phyloP scores from a whole-genome alignment of 1,140 invertebrate species.

The Drosophila cardini region DNA sequence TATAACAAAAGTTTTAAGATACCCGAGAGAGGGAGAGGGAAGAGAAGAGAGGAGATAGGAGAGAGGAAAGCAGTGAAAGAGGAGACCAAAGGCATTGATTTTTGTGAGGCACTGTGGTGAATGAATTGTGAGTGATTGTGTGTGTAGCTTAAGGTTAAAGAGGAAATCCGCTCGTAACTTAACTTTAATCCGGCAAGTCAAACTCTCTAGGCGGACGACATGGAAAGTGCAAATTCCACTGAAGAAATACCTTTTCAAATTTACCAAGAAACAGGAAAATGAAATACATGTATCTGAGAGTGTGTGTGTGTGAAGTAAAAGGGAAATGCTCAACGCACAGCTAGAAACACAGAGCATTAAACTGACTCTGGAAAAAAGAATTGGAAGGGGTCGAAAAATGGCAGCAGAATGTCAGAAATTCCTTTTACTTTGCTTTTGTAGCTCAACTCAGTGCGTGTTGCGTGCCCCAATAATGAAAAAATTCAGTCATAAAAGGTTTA shows the following conservation, averaged over 20 bases:
- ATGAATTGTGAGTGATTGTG: background rate
- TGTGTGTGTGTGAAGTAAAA: constrained; percentile 4
- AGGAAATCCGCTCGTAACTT: constrained; percentile 36
- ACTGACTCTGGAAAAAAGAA: background rate
- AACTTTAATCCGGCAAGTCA: constrained; percentile 49
- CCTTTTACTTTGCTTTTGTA: constrained; percentile 30
- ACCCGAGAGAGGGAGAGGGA: no score
- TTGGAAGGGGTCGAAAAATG: constrained; percentile 1
- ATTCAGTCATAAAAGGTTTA: no score
- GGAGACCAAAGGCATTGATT: constrained; percentile 41
- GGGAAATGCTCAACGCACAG: constrained; percentile 29
- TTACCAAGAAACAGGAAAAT: background rate
- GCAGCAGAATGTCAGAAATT: constrained; percentile 12
- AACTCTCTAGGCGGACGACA: constrained; percentile 14
- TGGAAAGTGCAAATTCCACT: constrained; percentile 21
- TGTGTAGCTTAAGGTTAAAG: constrained; percentile 21
- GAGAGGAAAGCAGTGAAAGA: background rate
- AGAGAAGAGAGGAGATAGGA: no score
- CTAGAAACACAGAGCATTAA: constrained; percentile 26
- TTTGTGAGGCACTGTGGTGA: constrained; percentile 53
- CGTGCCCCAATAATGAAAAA: no score
- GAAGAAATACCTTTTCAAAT: background rate
- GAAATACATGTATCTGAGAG: constrained; percentile 2
- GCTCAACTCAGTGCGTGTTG: constrained; percentile 17
- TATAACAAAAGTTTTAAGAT: background rate